Conservation (phyloP, 2,888 invertebrate species). For the Cephus pulcher region DNA sequence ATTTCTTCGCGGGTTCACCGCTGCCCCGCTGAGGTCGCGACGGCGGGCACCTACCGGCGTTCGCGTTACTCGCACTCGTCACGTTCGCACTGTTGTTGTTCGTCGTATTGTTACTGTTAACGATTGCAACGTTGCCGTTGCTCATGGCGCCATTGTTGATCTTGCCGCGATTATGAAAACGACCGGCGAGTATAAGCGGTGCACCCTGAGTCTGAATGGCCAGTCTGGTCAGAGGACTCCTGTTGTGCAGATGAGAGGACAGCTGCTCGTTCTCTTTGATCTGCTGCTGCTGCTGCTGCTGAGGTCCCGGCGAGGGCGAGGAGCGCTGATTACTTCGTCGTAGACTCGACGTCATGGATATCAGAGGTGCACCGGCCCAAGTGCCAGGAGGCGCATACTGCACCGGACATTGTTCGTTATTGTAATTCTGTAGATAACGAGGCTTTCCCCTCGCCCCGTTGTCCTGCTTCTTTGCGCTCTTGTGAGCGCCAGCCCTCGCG, state of each 20-base stretch:
- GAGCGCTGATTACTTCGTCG: conserved; percentile 65
- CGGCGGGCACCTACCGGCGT: conserved; percentile 32
- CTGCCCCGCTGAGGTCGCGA: conserved; percentile 28
- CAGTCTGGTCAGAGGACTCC: conserved; percentile 76
- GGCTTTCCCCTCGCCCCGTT: conserved; percentile 30
- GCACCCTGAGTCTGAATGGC: conserved; percentile 88
- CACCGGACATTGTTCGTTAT: conserved; percentile 43
- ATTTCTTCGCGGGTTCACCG: conserved; percentile 30
- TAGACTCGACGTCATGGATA: conserved; percentile 78
- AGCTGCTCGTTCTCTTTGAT: conserved; percentile 36
- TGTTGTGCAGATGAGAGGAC: conserved; percentile 52
- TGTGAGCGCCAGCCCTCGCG: conserved; percentile 37
- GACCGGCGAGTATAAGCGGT: conserved; percentile 81
- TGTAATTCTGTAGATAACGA: conserved; percentile 33
- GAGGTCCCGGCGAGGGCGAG: conserved; percentile 45
- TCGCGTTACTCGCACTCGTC: conserved; percentile 24
- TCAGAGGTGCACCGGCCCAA: conserved; percentile 85
- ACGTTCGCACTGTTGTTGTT: conserved; percentile 56
- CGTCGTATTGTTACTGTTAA: conserved; percentile 38
- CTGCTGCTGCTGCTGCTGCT: conserved; percentile 36
- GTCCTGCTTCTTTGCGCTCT: conserved; percentile 21
- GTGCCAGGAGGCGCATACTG: conserved; percentile 67
- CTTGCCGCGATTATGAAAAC: conserved; percentile 71
- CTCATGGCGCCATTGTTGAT: conserved; percentile 39
- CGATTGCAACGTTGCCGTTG: conserved; percentile 25